Evolutionary conservation across 2,797 vertebrate species (phyloP).

Genomic region (Trichosurus vulpecula): DNA sequence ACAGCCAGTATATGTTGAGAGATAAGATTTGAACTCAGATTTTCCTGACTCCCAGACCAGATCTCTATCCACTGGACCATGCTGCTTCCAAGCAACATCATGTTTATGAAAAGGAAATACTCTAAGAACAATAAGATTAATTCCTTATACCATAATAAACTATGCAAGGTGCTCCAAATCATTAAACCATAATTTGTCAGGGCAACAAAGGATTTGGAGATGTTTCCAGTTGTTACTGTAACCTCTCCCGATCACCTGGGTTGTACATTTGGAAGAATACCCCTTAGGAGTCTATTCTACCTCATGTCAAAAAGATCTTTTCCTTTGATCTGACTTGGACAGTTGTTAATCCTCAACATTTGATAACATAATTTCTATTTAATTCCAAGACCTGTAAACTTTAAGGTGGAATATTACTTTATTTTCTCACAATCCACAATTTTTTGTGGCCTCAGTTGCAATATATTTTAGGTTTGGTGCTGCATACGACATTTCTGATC

Average conservation of each 20-base stretch:
- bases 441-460: not conserved
- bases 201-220: not conserved
- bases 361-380: not conserved
- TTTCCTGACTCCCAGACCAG: not conserved
- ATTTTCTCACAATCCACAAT: not conserved
- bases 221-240: accelerated
- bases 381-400: not conserved
- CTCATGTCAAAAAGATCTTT: not conserved
- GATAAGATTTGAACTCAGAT: not conserved
- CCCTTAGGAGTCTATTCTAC: not conserved
- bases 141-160: not conserved
- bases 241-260: not conserved
- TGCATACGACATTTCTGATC: conserved; percentile 28
- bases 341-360: accelerated
- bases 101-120: not conserved
- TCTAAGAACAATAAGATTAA: not conserved
- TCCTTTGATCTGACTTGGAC: not conserved
- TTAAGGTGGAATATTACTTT: not conserved
- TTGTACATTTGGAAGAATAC: not conserved
- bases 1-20: not conserved
- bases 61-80: not conserved
- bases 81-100: not conserved
- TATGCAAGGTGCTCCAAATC: not conserved
- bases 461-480: conserved; percentile 30
- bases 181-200: not conserved